A percentile compares a stretch with the other conserved stretches of the same genome.
These are phyloP conservation scores for Coranthus polyacanthus DNA, from an alignment of 2,797 vertebrate species.

Conservation along the genomic window DNA sequence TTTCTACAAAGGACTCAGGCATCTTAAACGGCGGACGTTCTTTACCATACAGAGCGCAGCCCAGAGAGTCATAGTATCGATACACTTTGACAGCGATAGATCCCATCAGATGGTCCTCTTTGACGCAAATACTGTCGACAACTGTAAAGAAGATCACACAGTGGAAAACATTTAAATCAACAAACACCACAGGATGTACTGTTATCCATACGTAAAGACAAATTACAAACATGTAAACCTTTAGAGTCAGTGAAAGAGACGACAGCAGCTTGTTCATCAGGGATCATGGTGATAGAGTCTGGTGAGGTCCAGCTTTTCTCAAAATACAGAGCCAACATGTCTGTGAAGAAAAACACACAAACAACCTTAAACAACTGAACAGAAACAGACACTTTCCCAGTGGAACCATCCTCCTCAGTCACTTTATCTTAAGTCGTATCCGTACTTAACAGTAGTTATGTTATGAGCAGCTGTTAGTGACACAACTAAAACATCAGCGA, in stretches of 20 bases:
- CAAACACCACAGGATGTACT: not conserved
- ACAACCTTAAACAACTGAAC: not conserved
- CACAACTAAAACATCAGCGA: no score
- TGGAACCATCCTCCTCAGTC: no score
- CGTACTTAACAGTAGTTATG: no score
- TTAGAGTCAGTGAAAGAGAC: slow-evolving; percentile 81
- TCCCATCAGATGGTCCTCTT: slow-evolving; percentile 72
- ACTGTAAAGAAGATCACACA: slow-evolving; percentile 66
- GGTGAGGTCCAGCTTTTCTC: slow-evolving; percentile 79
- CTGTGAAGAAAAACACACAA: slow-evolving; percentile 34
- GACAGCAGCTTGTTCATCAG: slow-evolving; percentile 85
- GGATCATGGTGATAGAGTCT: slow-evolving; percentile 68
- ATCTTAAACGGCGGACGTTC: slow-evolving; percentile 83
- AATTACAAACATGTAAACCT: slow-evolving; percentile 72
- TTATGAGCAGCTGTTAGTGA: no score
- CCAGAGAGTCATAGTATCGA: slow-evolving; percentile 84
- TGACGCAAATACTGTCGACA: slow-evolving; percentile 76
- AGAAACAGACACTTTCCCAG: no score
- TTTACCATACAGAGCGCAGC: slow-evolving; percentile 85
- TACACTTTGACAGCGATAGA: slow-evolving; percentile 81
- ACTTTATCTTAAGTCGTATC: no score
- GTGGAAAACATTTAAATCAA: not conserved
- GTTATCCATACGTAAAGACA: not conserved
- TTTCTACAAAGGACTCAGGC: slow-evolving; percentile 82
- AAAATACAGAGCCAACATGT: slow-evolving; percentile 86